Conservation (phyloP, 2,888 invertebrate species). For the Rhamphomyia laevipes region DNA sequence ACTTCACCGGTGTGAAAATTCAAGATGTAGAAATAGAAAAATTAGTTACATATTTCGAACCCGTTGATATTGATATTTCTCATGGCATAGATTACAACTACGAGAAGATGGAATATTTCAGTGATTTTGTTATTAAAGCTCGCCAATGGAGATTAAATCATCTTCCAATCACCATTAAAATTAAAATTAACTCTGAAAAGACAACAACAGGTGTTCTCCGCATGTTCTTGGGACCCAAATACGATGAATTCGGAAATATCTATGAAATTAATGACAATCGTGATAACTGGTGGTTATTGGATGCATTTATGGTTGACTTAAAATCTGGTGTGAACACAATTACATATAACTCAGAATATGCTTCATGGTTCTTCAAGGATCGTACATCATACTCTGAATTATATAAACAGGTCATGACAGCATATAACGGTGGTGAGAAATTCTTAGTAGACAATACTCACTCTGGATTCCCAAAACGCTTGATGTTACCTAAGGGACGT, state of each 20-base stretch:
- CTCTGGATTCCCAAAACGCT: constrained; percentile 58
- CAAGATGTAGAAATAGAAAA: constrained; percentile 48
- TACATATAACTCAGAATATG: constrained; percentile 54
- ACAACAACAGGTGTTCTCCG: constrained; percentile 48
- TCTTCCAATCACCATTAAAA: constrained; percentile 47
- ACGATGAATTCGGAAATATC: constrained; percentile 44
- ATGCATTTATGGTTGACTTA: constrained; percentile 49
- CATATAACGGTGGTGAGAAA: constrained; percentile 40
- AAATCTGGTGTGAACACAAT: constrained; percentile 53
- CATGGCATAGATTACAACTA: constrained; percentile 39
- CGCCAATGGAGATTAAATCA: constrained; percentile 53
- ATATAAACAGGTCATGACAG: constrained; percentile 42
- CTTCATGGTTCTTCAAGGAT: constrained; percentile 50
- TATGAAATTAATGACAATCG: constrained; percentile 48
- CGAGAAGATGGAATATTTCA: constrained; percentile 17
- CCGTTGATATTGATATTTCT: constrained; percentile 50
- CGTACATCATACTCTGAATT: constrained; percentile 51
- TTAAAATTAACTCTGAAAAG: constrained; percentile 46
- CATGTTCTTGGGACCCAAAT: constrained; percentile 57
- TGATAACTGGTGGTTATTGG: constrained; percentile 51
- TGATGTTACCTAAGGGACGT: constrained; percentile 59
- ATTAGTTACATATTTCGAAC: constrained; percentile 53
- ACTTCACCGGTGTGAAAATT: constrained; percentile 49
- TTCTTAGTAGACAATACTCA: constrained; percentile 44
- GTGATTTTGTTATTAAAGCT: constrained; percentile 40